phyloP scores from a whole-genome alignment of 2,797 vertebrate species.

The Tiaroga cobitis region DNA sequence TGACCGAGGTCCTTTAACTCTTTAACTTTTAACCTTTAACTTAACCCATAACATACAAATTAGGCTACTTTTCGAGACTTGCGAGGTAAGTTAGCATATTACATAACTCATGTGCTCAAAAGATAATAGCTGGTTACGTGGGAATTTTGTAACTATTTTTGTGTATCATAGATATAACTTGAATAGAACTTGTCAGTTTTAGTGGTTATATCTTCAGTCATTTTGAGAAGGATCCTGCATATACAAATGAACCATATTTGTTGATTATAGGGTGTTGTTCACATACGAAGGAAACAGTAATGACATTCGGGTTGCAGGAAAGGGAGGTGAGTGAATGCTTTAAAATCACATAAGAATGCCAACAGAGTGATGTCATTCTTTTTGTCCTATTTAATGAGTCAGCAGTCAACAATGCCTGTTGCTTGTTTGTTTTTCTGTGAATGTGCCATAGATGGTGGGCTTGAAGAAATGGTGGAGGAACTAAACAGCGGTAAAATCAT shows the following conservation, averaged over 20 bases:
- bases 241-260: neutral
- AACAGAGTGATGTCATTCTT: neutral
- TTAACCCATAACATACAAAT: neutral
- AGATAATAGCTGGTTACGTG: neutral
- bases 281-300: conserved; percentile 94
- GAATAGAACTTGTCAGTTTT: neutral
- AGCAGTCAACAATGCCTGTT: neutral
- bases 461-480: conserved; percentile 92
- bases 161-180: neutral
- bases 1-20: neutral
- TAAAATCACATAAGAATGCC: neutral
- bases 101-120: neutral
- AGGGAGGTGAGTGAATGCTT: conserved; percentile 79
- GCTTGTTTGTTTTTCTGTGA: conserved; percentile 50
- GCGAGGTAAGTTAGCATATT: too few relatives aligned
- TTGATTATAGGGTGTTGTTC: conserved; percentile 83
- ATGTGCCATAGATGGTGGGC: conserved; percentile 80
- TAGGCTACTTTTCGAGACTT: neutral
- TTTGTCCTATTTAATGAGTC: neutral
- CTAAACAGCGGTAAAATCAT: conserved; percentile 93
- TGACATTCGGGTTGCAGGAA: conserved; percentile 85
- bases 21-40: too few relatives aligned
- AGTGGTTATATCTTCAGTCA: neutral
- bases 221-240: neutral
- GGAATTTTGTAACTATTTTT: neutral